Percentiles rank a stretch among this genome's conserved stretches.
These are phyloP conservation scores for Microtus montanus DNA, from an alignment of 2,113 vertebrate species.

Conservation along the genomic window DNA sequence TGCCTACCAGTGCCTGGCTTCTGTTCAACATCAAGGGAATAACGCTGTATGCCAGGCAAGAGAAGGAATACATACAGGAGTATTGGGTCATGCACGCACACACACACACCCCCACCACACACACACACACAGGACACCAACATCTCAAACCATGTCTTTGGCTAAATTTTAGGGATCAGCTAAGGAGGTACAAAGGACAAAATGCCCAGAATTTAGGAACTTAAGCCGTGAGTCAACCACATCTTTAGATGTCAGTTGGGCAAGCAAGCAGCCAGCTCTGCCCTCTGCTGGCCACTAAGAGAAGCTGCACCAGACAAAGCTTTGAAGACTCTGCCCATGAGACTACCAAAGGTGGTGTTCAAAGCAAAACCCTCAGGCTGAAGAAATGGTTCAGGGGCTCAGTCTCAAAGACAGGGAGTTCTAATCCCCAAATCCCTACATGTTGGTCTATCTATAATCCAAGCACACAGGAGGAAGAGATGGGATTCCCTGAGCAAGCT, in stretches of 20 bases:
- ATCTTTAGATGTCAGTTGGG: neutral
- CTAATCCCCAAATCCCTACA: neutral
- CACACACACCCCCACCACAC: neutral
- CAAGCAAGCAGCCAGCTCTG: neutral
- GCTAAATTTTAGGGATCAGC: neutral
- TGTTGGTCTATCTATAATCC: neutral
- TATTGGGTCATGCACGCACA: fast-evolving
- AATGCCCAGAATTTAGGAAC: neutral
- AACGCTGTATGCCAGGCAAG: neutral
- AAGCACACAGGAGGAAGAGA: neutral
- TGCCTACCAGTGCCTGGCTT: neutral
- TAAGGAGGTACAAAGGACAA: too few species aligned
- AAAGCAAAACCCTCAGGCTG: neutral
- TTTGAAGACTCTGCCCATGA: neutral
- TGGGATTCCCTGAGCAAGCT: neutral
- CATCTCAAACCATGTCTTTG: neutral
- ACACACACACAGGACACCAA: neutral
- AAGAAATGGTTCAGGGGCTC: neutral
- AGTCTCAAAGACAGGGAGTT: neutral
- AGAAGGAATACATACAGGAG: fast-evolving
- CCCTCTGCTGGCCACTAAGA: slow-evolving; percentile 50
- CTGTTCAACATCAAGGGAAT: fast-evolving
- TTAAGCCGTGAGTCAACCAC: neutral
- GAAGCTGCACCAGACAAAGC: neutral
- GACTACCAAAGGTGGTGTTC: neutral